phyloP scores from a whole-genome alignment of 2,797 vertebrate genomes.

The Gastrophryne carolinensis region DNA sequence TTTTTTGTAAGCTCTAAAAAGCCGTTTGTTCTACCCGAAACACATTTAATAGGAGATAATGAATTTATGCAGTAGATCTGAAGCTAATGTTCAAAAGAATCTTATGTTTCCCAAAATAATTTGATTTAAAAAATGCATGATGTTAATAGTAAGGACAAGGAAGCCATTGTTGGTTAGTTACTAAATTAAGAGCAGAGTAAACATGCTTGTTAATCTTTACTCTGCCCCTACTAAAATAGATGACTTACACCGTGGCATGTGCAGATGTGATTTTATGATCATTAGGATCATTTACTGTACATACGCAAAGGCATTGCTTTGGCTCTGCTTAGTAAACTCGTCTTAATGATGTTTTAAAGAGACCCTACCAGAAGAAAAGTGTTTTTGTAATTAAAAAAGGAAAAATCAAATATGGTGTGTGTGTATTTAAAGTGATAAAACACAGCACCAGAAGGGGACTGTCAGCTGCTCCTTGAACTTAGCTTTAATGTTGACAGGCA shows the following conservation, averaged over 20 bases:
- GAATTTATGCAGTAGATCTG: constrained; percentile 70
- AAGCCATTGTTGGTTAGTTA: constrained; percentile 55
- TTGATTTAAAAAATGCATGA: constrained; percentile 70
- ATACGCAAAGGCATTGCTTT: not conserved
- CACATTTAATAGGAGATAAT: constrained; percentile 76
- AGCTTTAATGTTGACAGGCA: too few species aligned
- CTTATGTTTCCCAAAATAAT: constrained; percentile 79
- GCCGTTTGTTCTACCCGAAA: constrained; percentile 74
- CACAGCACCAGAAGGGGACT: too few species aligned
- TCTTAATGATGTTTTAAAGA: too few species aligned
- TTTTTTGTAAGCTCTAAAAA: constrained; percentile 75
- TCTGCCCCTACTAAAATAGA: constrained; percentile 46
- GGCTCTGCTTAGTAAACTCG: not conserved
- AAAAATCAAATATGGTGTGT: too few species aligned
- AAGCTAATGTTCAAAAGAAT: constrained; percentile 69
- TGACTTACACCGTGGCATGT: not conserved
- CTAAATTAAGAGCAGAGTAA: constrained; percentile 50
- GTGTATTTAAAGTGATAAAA: too few species aligned
- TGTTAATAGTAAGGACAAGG: constrained; percentile 63
- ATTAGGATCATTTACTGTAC: not conserved
- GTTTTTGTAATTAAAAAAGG: too few species aligned
- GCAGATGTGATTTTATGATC: not conserved
- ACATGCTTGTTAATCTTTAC: constrained; percentile 45
- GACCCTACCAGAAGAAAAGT: too few species aligned
- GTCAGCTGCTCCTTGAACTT: too few species aligned